Base-by-base conservation (phyloP, 2,888 invertebrate species). In the Pachydiplax longipennis region DNA sequence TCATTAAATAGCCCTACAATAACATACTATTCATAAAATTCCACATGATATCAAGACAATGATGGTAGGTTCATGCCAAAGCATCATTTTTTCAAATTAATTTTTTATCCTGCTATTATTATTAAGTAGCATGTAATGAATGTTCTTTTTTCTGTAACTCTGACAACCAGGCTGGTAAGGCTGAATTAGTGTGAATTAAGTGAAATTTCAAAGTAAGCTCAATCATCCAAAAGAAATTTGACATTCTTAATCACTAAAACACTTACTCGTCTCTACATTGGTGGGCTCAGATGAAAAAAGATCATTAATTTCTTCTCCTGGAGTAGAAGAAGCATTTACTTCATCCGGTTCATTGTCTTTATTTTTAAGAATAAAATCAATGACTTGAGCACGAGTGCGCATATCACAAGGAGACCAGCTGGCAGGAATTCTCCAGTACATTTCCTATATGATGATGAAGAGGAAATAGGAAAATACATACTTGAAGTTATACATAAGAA, bases 391-490 rank as follows among this genome's bases (percentile, higher is more conserved):
- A 90, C 94, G 93, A 82, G 94, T 92, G 83, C 94, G 93, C 18
- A 95, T 93, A 91, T 95, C 95, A 2, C 94, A 92, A 90, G 94
- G 94, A 81, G 97, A 94, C 93, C 95, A 94, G 92, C 95, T 94
- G 91, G 95, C 95, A 0, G 98, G 97, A 93, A 98, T 97, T 92
- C 98, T 95, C 98, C 98, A 98, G 94, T 97, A 98, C 91, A 94
- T 95, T 95, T 98, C 98, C 96, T 97, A 94, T 91, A 92, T 92
- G 92, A 61, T 53, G 93, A 93, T 90, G 90, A 91, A 92, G 92
- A 81, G 40, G 87, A 18, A 91, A 31, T 10, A 15, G 31, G 13
- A 0, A 31, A 15, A 12, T 1, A 35, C 25, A 15, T 15, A 4
- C 10, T 25, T 80, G 25, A 25, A 25, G 25, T 2, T n/a, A 12